Evolutionary conservation across 2,797 vertebrate genomes (phyloP), one percentile per base, ranked within the genome.

Genomic region (Erethizon dorsatum): DNA sequence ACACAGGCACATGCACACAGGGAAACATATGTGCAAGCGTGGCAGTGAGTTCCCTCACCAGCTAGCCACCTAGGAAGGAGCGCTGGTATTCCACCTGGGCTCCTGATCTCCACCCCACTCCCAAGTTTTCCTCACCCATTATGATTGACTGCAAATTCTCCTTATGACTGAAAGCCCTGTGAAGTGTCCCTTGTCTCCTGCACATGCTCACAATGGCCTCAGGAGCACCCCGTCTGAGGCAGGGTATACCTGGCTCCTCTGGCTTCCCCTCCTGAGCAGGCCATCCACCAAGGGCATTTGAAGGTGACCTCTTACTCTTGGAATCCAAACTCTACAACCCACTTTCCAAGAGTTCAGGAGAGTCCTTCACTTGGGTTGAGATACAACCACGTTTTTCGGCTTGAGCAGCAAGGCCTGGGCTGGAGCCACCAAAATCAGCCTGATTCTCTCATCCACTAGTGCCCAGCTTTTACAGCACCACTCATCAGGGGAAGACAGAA

Each of bases 41-140:
- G 52, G 2, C 3, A 24, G 18, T 24, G 15, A 37, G n/a, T 31
- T 56, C n/a, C 45, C 56, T 26, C 7, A 1, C 50, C 45, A 12
- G 28, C 31, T 15, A 37, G 50, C 45, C 57, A 59, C 4, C 18
- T 0, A 0, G 24, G 52, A 52, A 73, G 63, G 15, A 13, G 3
- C 2, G 5, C 2, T 20, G 45, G 26, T 5, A 2, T 2, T 33
- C 4, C 20, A 59, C n/a, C 33, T 28, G 15, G 57, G 24, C 15
- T 28, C 73, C 37, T n/a, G 50, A n/a, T 37, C 11, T 67, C 67
- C 84, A 57, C 6, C 31, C 20, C 52, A 54, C n/a, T 26, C 6
- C 20, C 52, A 20, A 26, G 20, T 14, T 20, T 47, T 69, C 89
- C 80, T 85, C 41, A 8, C 57, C 57, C 77, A 28, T 33, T 15